Conservation (phyloP, 2,888 invertebrate genomes). For the Acronicta alni region DNA sequence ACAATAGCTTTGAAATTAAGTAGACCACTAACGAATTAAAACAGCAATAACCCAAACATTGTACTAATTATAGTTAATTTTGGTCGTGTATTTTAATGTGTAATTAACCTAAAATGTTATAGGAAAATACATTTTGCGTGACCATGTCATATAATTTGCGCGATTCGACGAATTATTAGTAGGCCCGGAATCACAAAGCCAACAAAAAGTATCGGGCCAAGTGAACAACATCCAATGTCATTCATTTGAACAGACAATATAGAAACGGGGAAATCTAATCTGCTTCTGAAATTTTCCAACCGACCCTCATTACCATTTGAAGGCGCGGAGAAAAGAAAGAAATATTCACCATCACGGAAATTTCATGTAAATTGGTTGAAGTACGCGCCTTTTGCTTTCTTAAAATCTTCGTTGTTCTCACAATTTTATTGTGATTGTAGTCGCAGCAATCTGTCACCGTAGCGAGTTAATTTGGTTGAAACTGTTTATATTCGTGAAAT, state of each 20-base stretch:
- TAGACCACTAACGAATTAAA: conserved; percentile 6
- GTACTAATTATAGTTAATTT: conserved; percentile 20
- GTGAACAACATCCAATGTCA: conserved; percentile 62
- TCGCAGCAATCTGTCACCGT: conserved; percentile 62
- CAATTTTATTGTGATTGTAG: conserved; percentile 71
- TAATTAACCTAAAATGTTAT: conserved; percentile 21
- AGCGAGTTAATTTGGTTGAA: conserved; percentile 64
- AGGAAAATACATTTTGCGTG: conserved; percentile 10
- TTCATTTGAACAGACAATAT: conserved; percentile 70
- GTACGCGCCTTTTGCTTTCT: conserved; percentile 74
- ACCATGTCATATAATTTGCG: conserved; percentile 27
- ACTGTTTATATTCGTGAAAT: conserved; percentile 39
- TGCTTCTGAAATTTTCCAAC: conserved; percentile 79
- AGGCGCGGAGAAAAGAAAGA: conserved; percentile 75
- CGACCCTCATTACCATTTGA: conserved; percentile 84
- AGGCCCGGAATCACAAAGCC: conserved; percentile 36
- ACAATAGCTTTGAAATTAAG: neutral
- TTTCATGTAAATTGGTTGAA: conserved; percentile 84
- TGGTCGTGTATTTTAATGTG: conserved; percentile 12
- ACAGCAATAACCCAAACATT: conserved; percentile 13
- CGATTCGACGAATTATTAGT: conserved; percentile 29
- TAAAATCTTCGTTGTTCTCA: conserved; percentile 70
- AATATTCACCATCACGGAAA: conserved; percentile 80
- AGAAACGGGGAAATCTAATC: conserved; percentile 77
- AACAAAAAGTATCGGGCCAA: conserved; percentile 52